Evolutionary conservation across 2,113 vertebrate genomes (phyloP), one percentile per base, ranked within the genome.

Genomic region (Salvelinus fontinalis): DNA sequence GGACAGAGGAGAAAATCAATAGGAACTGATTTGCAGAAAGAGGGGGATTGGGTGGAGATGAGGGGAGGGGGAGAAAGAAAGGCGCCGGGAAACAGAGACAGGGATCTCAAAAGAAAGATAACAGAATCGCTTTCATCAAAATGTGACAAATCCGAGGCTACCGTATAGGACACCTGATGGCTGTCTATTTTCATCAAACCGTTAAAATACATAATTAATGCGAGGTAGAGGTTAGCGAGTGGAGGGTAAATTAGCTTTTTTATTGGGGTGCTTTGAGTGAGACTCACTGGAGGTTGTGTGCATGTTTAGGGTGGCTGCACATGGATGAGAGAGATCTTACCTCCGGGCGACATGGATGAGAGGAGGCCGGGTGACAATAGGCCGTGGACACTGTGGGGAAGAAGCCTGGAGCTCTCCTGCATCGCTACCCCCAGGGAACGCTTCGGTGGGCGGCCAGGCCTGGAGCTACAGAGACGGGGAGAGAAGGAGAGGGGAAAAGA

Each of bases 371-470:
- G 95, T 24, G 96, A 95, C 85, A 97, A 91, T 73, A 98, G 93
- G 83, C 95, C 92, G 64, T 95, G 95, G 24, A 97, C 91, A 44
- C 94, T 89, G 48, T 95, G 96, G 82, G 96, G 92, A 81, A 97
- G 93, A 62, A 97, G 93, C 75, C 91, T 94, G 3, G 94, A 93
- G 34, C 93, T 93, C 0, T 97, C 95, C 75, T 95, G 93, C 85
- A 96, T 92, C 1, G 94, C 84, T 74, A 96, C 92, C 77, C 95
- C 96, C 82, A 96, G 88, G 0, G 95, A 95, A 6, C 95, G 94
- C 77, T 97, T 98, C 0, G 96, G 97, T 75, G 97, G 97, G n/a
- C 97, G 94, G 60, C 97, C 97, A 0, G 97, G 96, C 22, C 97
- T 94, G 73, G 96, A 97, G 89, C 96, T 98, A 68, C 34, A 74